phyloP scores from a whole-genome alignment of 2,888 invertebrate genomes.

The Keiferia lycopersicella region DNA sequence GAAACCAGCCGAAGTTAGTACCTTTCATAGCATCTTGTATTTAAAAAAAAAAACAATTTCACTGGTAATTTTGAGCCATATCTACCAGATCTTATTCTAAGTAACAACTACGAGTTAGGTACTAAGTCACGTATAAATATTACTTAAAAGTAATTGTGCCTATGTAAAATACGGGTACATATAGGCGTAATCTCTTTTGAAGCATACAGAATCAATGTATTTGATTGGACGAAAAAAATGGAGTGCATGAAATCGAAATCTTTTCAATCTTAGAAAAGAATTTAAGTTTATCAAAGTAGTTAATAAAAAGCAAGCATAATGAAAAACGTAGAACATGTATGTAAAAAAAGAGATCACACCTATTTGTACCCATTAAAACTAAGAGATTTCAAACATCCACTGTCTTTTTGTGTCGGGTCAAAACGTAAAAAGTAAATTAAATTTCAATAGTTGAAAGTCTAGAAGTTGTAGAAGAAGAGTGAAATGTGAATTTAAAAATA shows the following conservation, averaged over 20 bases:
- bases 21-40: too few relatives aligned
- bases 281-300: too few relatives aligned
- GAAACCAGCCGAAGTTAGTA: too few relatives aligned
- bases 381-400: slow-evolving; percentile 12
- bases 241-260: too few relatives aligned
- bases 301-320: too few relatives aligned
- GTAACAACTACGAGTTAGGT: slow-evolving; percentile 33
- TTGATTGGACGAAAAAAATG: neutral
- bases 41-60: neutral
- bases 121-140: slow-evolving; percentile 41
- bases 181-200: neutral
- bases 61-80: slow-evolving; percentile 36
- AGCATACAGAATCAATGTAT: neutral
- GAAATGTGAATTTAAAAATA: slow-evolving; percentile 12
- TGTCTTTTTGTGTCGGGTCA: neutral
- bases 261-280: too few relatives aligned
- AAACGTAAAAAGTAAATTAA: slow-evolving; percentile 12
- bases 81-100: slow-evolving; percentile 34
- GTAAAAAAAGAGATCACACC: neutral
- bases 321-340: too few relatives aligned
- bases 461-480: slow-evolving; percentile 22
- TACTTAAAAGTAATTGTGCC: slow-evolving; percentile 43
- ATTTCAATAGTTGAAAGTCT: slow-evolving; percentile 18
- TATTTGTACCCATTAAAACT: slow-evolving; percentile 6
- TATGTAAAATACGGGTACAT: slow-evolving; percentile 28